Evolutionary conservation across 2,113 vertebrate genomes (phyloP).

Genomic region (Oryzias celebensis): DNA sequence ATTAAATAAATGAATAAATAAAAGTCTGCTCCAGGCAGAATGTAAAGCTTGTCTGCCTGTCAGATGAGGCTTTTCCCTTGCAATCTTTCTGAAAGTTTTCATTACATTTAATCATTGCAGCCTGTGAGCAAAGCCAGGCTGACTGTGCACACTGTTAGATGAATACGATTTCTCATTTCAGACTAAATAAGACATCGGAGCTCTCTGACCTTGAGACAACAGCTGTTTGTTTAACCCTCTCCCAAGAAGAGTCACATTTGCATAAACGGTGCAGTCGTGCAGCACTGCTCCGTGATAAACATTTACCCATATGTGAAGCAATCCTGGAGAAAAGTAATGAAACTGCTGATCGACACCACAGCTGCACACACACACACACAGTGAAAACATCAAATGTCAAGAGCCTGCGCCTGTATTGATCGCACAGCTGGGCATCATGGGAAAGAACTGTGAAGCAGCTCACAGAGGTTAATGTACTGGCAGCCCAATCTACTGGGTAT

Average conservation of each 20-base stretch:
- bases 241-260: conserved; percentile 32
- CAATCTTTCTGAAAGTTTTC: conserved; percentile 4
- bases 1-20: background rate
- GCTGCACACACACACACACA: background rate
- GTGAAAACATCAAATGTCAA: conserved; percentile 48
- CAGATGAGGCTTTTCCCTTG: background rate
- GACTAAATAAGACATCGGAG: conserved; percentile 11
- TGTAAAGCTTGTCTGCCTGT: conserved; percentile 10
- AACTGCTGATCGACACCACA: conserved; percentile 3
- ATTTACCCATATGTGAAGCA: conserved; percentile 9
- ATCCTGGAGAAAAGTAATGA: conserved; percentile 14
- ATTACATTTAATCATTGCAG: conserved; percentile 28
- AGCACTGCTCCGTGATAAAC: conserved; percentile 11
- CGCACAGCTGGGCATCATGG: conserved; percentile 33
- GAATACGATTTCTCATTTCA: conserved; percentile 3
- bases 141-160: conserved; percentile 5
- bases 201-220: conserved; percentile 43
- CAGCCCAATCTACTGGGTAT: conserved; percentile 27
- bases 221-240: conserved; percentile 32
- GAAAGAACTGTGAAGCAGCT: conserved; percentile 29
- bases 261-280: conserved; percentile 19
- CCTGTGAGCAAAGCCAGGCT: background rate
- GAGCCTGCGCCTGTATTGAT: conserved; percentile 41
- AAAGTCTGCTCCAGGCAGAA: background rate
- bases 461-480: conserved; percentile 42